Evolutionary conservation across 2,113 vertebrate species (phyloP), one percentile per base, ranked within the genome.

Genomic region (Cottus gobio): DNA sequence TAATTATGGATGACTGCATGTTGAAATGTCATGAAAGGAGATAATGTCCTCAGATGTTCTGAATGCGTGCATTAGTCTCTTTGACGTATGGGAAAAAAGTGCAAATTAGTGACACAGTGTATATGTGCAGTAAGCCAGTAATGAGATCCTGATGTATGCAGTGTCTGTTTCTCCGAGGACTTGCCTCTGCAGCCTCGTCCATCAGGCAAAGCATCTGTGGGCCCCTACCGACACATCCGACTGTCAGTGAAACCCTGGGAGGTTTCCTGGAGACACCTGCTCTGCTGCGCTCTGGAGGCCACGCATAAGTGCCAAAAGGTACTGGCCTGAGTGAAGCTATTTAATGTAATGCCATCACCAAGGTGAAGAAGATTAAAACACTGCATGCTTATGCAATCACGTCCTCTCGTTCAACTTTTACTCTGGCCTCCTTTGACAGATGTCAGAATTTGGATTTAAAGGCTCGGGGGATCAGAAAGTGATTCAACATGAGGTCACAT

Each of bases 121-220:
- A 65, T 87, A 84, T 81, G 39, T 82, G 63, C 74, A 80, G 50
- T 73, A 70, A 88, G 58, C 57, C 71, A 30, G 58, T 91, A 91
- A 91, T 91, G 85, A 86, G 79, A 87, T 86, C 90, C 89, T 75
- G 85, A 87, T 92, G 91, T 79, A 81, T 60, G 65, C 74, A 58
- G 46, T 22, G 79, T 72, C 28, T 61, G 48, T 75, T 82, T 61
- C 74, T 67, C 78, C 68, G 4, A 15, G 70, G 68, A 54, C 50
- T 72, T 16, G 10, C 42, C 72, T 72, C 67, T 22, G 22, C 54
- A 57, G 77, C 69, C 52, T 80, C 26, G 61, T 77, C 76, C 77
- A 34, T 82, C 70, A 77, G 67, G 44, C 60, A 24, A 60, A 79
- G 63, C 48, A 79, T 63, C 68, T 2, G 37, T 7, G 64, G 85